Base-by-base conservation (phyloP, 2,888 invertebrate genomes). In the Sesia bembeciformis region DNA sequence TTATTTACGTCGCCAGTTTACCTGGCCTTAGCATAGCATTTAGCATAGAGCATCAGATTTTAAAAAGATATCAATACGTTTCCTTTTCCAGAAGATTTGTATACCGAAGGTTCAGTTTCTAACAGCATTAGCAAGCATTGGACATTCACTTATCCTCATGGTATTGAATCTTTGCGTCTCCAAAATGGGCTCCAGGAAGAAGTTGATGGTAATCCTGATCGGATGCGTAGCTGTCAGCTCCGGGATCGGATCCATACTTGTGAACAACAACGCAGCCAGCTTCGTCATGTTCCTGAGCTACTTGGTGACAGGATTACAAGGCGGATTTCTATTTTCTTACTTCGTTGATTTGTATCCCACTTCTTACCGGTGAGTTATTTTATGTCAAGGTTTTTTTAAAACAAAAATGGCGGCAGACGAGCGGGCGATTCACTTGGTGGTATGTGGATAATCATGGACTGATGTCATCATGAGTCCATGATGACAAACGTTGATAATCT, bases 271-370 rank as follows among this genome's bases (percentile, higher is more conserved):
- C 6, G 1, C 23, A 4, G 49, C 38, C 49, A 49, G 49, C 38
- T 49, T 49, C 38, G 38, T 49, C 6, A 49, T 49, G 49, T 49
- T 23, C 49, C 4, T 49, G 4, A 4, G 49, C 49, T 49, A 38
- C 6, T 6, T 53, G 51, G 4, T 40, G 4, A 55, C 49, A 3
- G n/a, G 8, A 38, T 8, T 53, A 8, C 6, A 6, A 1, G 6
- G 5, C 5, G 53, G 43, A 23, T 39, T 39, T 4, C 4, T 42
- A 3, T 53, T 40, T 5, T 4, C 43, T 7, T 53, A 53, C 23
- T 53, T 43, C 39, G 53, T 53, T 38, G 53, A 53, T 41, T 40
- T 53, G 6, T 53, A 53, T 38, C 53, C 53, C 23, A 53, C 53
- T 5, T 42, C 53, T 39, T 53, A 53, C 39, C 41, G 53, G 53